Evolutionary conservation across 2,888 invertebrate species (phyloP), one percentile per base, ranked within the genome.

Genomic region (Noctuana brunneofusca): DNA sequence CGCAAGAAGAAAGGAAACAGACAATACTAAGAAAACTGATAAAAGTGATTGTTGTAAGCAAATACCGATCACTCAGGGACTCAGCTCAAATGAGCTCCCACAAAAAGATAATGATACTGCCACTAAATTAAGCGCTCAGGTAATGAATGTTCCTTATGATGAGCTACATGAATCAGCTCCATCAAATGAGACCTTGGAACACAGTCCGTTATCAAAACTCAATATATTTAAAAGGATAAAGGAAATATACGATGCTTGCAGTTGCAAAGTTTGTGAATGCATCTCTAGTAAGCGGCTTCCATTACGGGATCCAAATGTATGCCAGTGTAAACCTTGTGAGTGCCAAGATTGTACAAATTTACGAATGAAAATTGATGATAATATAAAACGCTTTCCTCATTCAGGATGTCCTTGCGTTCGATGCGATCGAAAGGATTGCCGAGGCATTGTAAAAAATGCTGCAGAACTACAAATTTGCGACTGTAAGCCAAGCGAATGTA

Each of bases 221-320:
- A 80, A 89, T 63, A 76, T 89, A 60, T 67, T 84, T 4, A 74
- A 71, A 38, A 80, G 72, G 72, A 72, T 89, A 48, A 84, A 81
- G 71, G 83, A 87, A 66, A 77, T 78, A 14, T 89, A 85, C 54
- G 75, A 81, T 52, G 84, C 81, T 0, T 89, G 89, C 54, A 86
- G 79, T 71, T 89, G 89, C 64, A 87, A 81, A 78, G 77, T 87
- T 27, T 89, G 89, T 58, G 83, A 87, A 68, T 89, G 89, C 55
- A 66, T 71, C 27, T 48, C 70, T n/a, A 58, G 65, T 18, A 67
- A 58, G 54, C 63, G 64, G 0, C 57, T 55, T 16, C 59, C 60
- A 16, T 18, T 57, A 24, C 41, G 3, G 41, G 12, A n/a, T 16
- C 72, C 64, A 22, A 64, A 74, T 2, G 3, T 63, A 3, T 81